Evolutionary conservation across 2,113 vertebrate genomes (phyloP), one percentile per base, ranked within the genome.

Genomic region (Bubo scandiacus): DNA sequence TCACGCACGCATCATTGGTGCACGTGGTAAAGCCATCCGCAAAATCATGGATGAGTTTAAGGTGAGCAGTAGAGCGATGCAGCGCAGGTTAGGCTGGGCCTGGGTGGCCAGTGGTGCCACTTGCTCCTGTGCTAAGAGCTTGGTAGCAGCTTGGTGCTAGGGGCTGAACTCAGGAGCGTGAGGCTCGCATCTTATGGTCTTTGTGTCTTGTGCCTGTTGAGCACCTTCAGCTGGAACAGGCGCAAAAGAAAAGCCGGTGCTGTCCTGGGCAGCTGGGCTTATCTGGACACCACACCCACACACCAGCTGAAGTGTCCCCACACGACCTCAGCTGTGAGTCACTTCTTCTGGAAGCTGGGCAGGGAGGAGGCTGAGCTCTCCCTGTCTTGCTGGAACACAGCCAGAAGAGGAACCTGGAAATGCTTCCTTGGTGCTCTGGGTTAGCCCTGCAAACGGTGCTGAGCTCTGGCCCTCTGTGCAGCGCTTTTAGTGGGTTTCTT

Each of bases 21-120:
- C 98, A 15, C 99, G 99, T 4, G 99, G 99, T 71, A 99, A 99
- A 97, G 99, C 99, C 95, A 99, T 99, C 97, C 99, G 99, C 84
- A 99, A 99, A 95, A 99, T 99, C 97, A 99, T 99, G 99, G 99
- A 99, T 47, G 99, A 99, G 79, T 99, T 99, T 97, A 99, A 99
- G 98, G 99, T 99, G 93, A 97, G 98, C 2, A 0, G 1, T 23
- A 22, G 38, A 49, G 16, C 1, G 0, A 0, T 19, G 80, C 42
- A 42, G 38, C 40, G 5, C 6, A 4, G 47, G 12, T 9, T 74
- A 61, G 73, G 17, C 45, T 36, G 65, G 65, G 63, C 51, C 38
- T 55, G 80, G 9, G 10, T 23, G 11, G 25, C 42, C 29, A 18
- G 23, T 55, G 17, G 11, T 45, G 55, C 54, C 1, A 1, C 6